These are phyloP conservation scores for Sinocyclocheilus anophthalmus DNA, from an alignment of 2,113 vertebrate species.

Conservation along the genomic window DNA sequence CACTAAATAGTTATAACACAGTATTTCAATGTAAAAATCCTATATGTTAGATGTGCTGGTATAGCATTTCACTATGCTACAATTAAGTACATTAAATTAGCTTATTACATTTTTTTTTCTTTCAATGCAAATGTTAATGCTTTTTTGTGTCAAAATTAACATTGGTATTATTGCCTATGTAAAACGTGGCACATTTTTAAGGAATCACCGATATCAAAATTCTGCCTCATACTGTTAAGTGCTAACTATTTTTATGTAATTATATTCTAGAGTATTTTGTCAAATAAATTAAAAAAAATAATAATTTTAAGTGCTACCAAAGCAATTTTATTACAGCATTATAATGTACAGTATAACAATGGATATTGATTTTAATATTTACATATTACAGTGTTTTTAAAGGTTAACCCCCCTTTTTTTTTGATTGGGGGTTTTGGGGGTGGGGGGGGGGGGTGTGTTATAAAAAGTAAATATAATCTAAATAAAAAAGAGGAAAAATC, in stretches of 20 bases:
- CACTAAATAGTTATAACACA: neutral
- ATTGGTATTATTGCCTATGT: neutral
- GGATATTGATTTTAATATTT: no score
- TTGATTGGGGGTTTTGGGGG: no score
- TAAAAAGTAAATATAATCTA: neutral
- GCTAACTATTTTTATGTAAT: neutral
- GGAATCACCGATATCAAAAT: neutral
- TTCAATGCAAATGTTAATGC: neutral
- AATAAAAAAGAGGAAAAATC: neutral
- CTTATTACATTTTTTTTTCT: no score
- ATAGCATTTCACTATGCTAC: conserved; percentile 5
- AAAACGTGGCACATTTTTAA: neutral
- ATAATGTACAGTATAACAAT: neutral
- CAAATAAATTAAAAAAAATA: neutral
- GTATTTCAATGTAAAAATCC: neutral
- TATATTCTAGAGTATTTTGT: neutral
- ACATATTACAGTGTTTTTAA: neutral
- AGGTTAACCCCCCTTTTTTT: no score
- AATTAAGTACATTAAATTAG: no score
- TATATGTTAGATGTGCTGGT: neutral
- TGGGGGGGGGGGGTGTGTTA: no score
- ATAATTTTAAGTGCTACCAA: neutral
- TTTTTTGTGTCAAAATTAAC: neutral
- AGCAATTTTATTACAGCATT: neutral
- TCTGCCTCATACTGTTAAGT: neutral